phyloP scores from a whole-genome alignment of 2,113 vertebrate species.

The Sebastes schlegelii region DNA sequence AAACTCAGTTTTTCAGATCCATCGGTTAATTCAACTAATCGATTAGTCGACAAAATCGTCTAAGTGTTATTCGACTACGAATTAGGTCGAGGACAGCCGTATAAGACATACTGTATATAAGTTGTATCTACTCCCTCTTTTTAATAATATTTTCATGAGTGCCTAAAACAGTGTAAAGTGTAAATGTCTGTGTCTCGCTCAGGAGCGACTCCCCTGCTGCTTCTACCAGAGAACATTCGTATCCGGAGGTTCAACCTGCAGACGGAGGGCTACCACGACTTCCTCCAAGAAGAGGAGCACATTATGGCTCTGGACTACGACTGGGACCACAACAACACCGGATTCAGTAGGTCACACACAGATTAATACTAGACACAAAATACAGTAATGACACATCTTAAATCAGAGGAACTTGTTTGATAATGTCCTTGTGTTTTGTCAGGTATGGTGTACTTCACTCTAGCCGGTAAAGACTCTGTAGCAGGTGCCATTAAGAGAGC shows the following conservation, averaged over 20 bases:
- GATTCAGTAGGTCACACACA: conserved; percentile 85
- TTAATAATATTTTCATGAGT: neutral
- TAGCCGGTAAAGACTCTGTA: conserved; percentile 83
- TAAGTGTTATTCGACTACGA: too few relatives aligned
- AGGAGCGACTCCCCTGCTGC: conserved; percentile 89
- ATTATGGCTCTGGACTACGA: conserved; percentile 93
- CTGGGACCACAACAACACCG: conserved; percentile 91
- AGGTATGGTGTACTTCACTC: conserved; percentile 94
- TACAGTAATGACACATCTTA: too few relatives aligned
- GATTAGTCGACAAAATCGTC: too few relatives aligned
- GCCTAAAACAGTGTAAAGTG: neutral
- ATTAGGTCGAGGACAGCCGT: too few relatives aligned
- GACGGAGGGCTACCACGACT: conserved; percentile 90
- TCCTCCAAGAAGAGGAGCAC: conserved; percentile 89
- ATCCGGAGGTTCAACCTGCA: conserved; percentile 92
- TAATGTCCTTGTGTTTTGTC: conserved; percentile 8
- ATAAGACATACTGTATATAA: neutral
- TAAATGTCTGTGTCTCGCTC: conserved; percentile 10
- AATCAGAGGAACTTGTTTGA: neutral
- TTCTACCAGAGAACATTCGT: conserved; percentile 91
- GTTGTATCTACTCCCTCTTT: neutral
- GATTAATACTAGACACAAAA: neutral
- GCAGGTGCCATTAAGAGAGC: conserved; percentile 92
- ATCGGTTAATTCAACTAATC: too few relatives aligned
- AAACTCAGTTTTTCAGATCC: too few relatives aligned